These are phyloP conservation scores for Spea bombifrons DNA, from an alignment of 2,113 vertebrate genomes.

Conservation along the genomic window DNA sequence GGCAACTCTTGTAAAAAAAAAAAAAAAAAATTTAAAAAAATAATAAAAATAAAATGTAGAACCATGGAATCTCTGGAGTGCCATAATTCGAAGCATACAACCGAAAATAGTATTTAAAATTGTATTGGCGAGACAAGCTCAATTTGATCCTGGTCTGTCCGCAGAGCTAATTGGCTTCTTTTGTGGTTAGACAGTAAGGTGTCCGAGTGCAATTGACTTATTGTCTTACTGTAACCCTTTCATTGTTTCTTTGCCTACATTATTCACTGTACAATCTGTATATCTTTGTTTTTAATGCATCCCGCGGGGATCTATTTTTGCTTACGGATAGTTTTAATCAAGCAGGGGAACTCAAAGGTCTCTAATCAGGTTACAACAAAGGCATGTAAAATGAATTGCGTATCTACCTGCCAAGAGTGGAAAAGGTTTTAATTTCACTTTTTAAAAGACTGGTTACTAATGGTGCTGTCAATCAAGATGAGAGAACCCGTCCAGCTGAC, in stretches of 20 bases:
- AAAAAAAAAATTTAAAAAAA: too few relatives aligned
- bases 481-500: not conserved
- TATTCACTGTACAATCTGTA: not conserved
- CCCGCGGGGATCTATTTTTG: conserved; percentile 13
- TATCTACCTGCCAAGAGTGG: conserved; percentile 18
- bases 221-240: too few relatives aligned
- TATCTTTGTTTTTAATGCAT: conserved; percentile 2
- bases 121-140: too few relatives aligned
- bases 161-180: not conserved
- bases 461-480: not conserved
- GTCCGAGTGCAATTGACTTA: too few relatives aligned
- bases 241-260: not conserved
- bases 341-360: not conserved
- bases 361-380: conserved; percentile 12
- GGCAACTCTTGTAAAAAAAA: too few relatives aligned
- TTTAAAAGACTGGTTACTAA: not conserved
- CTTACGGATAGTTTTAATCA: conserved; percentile 25
- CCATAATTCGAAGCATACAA: too few relatives aligned
- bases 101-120: too few relatives aligned
- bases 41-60: too few relatives aligned
- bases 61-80: too few relatives aligned
- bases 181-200: too few relatives aligned
- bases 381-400: conserved; percentile 10
- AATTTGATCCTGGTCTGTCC: too few relatives aligned
- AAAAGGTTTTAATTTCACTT: not conserved